Percentiles rank a stretch among this genome's conserved stretches.
Conservation (phyloP, 2,113 vertebrate genomes). For the Microcebus ravelobensis region DNA sequence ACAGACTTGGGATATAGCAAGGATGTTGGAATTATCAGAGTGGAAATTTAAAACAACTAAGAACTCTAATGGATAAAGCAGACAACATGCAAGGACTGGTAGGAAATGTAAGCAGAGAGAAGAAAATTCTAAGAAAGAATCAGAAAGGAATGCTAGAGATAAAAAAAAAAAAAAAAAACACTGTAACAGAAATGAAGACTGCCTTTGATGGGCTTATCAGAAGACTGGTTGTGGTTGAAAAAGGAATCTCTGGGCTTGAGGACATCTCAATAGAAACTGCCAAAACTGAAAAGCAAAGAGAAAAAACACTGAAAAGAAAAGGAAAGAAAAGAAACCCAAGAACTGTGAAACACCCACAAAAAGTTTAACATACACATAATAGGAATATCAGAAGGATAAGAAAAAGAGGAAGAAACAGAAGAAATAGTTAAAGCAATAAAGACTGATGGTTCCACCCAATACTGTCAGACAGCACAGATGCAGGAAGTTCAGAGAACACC, state of each 20-base stretch:
- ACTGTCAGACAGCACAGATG: neutral
- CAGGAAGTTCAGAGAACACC: neutral
- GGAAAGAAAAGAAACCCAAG: neutral
- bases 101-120: neutral
- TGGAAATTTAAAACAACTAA: neutral
- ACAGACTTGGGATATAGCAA: neutral
- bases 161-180: neutral
- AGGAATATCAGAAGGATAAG: neutral
- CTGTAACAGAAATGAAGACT: neutral
- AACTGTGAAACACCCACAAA: neutral
- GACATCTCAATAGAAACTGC: neutral
- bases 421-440: neutral
- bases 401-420: neutral
- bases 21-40: neutral
- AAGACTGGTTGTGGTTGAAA: neutral
- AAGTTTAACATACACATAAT: neutral
- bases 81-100: neutral
- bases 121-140: neutral
- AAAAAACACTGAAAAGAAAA: neutral
- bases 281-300: neutral
- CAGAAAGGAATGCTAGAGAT: neutral
- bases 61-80: neutral
- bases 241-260: neutral
- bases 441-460: neutral
- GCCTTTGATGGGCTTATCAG: neutral